phyloP scores from a whole-genome alignment of 2,113 vertebrate genomes.

The Grallaria varia region DNA sequence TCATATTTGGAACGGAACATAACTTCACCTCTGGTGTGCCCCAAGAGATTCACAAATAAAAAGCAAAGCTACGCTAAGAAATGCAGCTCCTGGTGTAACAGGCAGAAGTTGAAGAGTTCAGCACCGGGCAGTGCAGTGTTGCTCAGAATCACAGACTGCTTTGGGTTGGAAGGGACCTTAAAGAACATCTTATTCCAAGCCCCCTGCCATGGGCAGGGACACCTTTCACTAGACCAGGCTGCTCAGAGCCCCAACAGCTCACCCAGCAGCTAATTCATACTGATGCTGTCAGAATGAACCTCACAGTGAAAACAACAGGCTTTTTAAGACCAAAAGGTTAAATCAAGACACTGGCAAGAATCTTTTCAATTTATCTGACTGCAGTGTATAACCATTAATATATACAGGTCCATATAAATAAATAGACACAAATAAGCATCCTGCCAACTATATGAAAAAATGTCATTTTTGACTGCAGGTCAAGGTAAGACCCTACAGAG shows the following conservation, averaged over 20 bases:
- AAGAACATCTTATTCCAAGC: not conserved
- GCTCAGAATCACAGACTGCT: not conserved
- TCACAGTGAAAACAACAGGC: not conserved
- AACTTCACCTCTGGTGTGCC: not conserved
- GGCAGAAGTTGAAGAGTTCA: not conserved
- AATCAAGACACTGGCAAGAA: not conserved
- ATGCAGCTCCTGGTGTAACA: not conserved
- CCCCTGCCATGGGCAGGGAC: not conserved
- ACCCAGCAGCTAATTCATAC: not conserved
- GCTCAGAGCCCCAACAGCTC: not conserved
- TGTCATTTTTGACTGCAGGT: not conserved
- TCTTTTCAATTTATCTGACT: not conserved
- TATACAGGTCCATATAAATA: not conserved
- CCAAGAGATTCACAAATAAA: not conserved
- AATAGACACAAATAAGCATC: not conserved
- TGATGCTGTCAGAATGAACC: not conserved
- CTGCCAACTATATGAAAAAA: not conserved
- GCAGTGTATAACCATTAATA: not conserved
- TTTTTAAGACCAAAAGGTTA: not conserved
- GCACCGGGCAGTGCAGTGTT: not conserved
- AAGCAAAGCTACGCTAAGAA: not conserved
- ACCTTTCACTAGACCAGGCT: not conserved
- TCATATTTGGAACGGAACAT: not conserved
- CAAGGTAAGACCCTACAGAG: not conserved
- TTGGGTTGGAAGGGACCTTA: not conserved